These are phyloP conservation scores for Fragariocoptes setiger DNA, from an alignment of 1,140 invertebrate species.

Conservation along the genomic window DNA sequence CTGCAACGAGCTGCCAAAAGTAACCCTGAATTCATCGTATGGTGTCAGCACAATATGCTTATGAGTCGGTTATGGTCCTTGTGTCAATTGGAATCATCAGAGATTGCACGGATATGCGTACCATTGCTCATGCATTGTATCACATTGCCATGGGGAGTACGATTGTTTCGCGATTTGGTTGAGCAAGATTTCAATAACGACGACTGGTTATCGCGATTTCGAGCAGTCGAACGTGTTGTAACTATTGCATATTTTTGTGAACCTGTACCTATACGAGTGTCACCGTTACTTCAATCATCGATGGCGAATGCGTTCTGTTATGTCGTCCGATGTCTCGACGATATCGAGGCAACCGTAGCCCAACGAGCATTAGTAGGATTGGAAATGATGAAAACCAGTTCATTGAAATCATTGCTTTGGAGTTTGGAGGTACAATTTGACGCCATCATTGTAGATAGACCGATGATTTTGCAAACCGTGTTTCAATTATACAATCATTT, in stretches of 20 bases:
- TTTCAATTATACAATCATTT: conserved; percentile 77
- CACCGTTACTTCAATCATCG: conserved; percentile 55
- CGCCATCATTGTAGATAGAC: conserved; percentile 70
- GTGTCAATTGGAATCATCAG: conserved; percentile 63
- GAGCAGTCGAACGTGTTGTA: conserved; percentile 68
- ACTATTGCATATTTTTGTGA: conserved; percentile 73
- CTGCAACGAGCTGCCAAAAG: conserved; percentile 54
- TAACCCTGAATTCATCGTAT: conserved; percentile 75
- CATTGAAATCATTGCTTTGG: conserved; percentile 27
- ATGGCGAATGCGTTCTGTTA: conserved; percentile 87
- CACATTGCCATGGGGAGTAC: conserved; percentile 57
- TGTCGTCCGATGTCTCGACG: conserved; percentile 75
- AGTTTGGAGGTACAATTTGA: conserved; percentile 73
- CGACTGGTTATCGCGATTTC: conserved; percentile 63
- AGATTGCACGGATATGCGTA: conserved; percentile 57
- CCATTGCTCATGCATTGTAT: conserved; percentile 75
- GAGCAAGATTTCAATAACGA: conserved; percentile 65
- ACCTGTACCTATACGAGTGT: conserved; percentile 43
- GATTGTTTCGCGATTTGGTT: conserved; percentile 74
- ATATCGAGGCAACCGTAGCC: conserved; percentile 69
- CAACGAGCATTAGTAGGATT: conserved; percentile 68
- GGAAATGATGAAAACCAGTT: conserved; percentile 60
- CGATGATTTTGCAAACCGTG: conserved; percentile 80
- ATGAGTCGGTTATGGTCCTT: conserved; percentile 82
- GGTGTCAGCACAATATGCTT: conserved; percentile 79